Percentiles rank a stretch among this genome's conserved stretches.
These are phyloP conservation scores for Tinamus major DNA, from an alignment of 2,797 vertebrate genomes.

Conservation along the genomic window DNA sequence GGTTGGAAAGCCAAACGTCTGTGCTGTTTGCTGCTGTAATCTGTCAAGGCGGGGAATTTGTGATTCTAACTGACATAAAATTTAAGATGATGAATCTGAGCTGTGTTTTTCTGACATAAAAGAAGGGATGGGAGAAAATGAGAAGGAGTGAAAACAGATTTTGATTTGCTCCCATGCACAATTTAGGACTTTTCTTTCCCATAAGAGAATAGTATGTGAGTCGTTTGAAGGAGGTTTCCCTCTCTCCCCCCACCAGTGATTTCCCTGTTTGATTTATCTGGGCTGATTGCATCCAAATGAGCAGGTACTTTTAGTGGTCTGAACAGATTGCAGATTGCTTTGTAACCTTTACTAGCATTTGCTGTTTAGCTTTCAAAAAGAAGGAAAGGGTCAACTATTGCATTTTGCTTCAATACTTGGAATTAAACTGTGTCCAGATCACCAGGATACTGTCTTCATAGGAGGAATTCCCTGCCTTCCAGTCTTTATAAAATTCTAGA, in stretches of 20 bases:
- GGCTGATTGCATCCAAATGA: background rate
- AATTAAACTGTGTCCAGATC: background rate
- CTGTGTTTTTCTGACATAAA: background rate
- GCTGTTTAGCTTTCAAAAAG: background rate
- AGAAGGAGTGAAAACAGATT: background rate
- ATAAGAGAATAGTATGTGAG: background rate
- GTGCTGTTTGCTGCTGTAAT: constrained; percentile 37
- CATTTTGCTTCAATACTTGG: background rate
- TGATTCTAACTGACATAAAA: constrained; percentile 23
- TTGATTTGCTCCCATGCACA: background rate
- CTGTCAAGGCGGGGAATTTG: constrained; percentile 27
- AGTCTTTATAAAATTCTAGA: background rate
- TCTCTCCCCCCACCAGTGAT: background rate
- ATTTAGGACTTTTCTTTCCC: constrained; percentile 15
- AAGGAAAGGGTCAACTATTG: background rate
- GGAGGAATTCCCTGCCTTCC: background rate
- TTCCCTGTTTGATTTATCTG: constrained; percentile 8
- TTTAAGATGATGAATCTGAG: constrained; percentile 7
- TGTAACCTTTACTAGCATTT: constrained; percentile 8
- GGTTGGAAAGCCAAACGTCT: constrained; percentile 48
- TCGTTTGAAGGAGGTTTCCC: background rate
- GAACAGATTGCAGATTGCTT: constrained; percentile 25
- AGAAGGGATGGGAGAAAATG: background rate
- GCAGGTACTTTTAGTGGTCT: background rate
- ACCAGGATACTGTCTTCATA: background rate